Base-by-base conservation (phyloP, 2,888 invertebrate genomes). In the Gibbula magus region DNA sequence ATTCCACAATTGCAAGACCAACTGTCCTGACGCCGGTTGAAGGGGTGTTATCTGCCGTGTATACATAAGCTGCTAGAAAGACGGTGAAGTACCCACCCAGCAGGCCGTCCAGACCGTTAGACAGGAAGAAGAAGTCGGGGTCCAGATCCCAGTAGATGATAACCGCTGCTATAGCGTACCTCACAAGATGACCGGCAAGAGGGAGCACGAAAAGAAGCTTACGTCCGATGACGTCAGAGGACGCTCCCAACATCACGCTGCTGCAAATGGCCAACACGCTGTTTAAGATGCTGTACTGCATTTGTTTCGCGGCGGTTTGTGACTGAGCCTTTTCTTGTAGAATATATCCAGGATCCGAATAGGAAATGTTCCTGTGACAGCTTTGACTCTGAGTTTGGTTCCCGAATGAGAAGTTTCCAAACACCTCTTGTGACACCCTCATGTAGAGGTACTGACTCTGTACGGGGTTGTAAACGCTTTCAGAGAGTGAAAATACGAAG, bases 1-100 rank as follows among this genome's bases (percentile, higher is more conserved):
- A 35, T 54, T 83, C 76, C 7, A 84, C 66, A 53, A 79, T 75
- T 0, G 81, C 81, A 10, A 86, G 77, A 10, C 81, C 82, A 20
- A 81, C 75, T 1, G 81, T 77, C n/a, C 86, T 25, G 0, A 29
- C 25, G 29, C 61, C 61, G 25, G 75, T 67, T n/a, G 51, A 51
- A 18, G 20, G 20, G 8, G 81, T 78, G 5, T 74, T 52, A 54
- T 81, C 81, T 51, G 78, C 77, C 0, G 70, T 70, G 35, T 67
- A 75, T 2, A 54, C 75, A 29, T 32, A 78, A 0, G 78, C 22
- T 16, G 78, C 74, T 7, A 81, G 32, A 13, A 76, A 45, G 16
- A 61, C 45, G n/a, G 67, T 61, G 10, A 70, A 70, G 25, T 61
- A 61, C 8, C 76, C 66, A 5, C 81, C 81, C 13, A 75, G 16